Percentiles rank a stretch among this genome's conserved stretches.
These are phyloP conservation scores for Portunus trituberculatus DNA, from an alignment of 1,140 invertebrate genomes.

Conservation along the genomic window DNA sequence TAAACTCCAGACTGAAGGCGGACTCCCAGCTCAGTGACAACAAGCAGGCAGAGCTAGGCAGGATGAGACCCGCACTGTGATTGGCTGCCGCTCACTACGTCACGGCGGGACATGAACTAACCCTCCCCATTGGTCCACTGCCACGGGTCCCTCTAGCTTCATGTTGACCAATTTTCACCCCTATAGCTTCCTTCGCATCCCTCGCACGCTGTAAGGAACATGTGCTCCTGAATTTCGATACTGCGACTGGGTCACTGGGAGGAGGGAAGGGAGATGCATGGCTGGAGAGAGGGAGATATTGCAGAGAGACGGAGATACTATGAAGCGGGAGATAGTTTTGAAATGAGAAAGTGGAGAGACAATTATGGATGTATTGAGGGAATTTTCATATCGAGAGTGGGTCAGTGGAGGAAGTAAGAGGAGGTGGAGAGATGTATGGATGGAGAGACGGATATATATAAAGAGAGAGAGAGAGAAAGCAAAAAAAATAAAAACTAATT, in stretches of 20 bases:
- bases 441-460: no score
- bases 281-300: background rate
- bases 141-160: background rate
- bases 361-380: no score
- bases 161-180: conserved; percentile 10
- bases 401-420: no score
- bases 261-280: background rate
- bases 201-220: background rate
- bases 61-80: background rate
- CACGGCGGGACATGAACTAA: background rate
- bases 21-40: conserved; percentile 47
- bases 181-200: background rate
- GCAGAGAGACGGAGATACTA: no score
- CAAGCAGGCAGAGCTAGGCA: conserved; percentile 61
- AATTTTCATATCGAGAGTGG: no score
- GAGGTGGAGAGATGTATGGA: no score
- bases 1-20: conserved; percentile 68
- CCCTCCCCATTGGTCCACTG: background rate
- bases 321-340: no score
- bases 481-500: no score
- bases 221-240: background rate
- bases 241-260: background rate
- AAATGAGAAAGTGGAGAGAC: no score
- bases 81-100: conserved; percentile 46
- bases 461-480: no score